Conservation (phyloP, 2,888 invertebrate genomes). For the Yponomeuta cagnagella region DNA sequence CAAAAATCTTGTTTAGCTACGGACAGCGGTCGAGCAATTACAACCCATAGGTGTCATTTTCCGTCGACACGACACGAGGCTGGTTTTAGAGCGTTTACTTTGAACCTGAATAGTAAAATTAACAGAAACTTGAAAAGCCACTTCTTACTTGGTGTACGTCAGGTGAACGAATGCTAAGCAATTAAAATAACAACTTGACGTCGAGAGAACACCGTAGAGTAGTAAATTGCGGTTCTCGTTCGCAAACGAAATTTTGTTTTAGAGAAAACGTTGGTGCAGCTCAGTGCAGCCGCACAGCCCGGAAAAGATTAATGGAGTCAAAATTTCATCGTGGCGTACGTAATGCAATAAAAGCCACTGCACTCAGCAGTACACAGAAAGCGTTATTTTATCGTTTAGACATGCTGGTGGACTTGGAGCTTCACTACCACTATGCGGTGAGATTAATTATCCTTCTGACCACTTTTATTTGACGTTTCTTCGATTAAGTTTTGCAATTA, state of each 20-base stretch:
- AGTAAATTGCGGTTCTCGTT: conserved; percentile 12
- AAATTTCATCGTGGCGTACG: conserved; percentile 65
- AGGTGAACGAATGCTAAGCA: conserved; percentile 1
- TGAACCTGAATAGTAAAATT: background rate
- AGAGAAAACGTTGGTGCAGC: conserved; percentile 26
- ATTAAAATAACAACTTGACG: conserved; percentile 12
- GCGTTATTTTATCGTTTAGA: conserved; percentile 55
- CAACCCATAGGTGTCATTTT: background rate
- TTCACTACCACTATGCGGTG: background rate
- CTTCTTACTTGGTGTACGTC: conserved; percentile 31
- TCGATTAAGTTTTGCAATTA: background rate
- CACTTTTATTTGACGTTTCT: background rate
- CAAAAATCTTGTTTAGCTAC: background rate
- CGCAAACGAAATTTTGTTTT: conserved; percentile 10
- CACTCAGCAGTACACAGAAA: conserved; percentile 40
- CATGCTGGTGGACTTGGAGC: conserved; percentile 21
- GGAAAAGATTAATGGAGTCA: conserved; percentile 67
- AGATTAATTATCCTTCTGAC: background rate
- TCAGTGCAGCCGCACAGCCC: conserved; percentile 39
- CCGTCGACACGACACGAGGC: background rate
- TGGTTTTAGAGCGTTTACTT: background rate
- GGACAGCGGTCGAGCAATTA: background rate
- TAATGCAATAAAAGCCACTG: conserved; percentile 59
- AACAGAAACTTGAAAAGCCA: background rate
- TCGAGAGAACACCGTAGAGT: background rate